Conservation (phyloP, 2,888 invertebrate genomes). For the Rhyacophila evoluta region DNA sequence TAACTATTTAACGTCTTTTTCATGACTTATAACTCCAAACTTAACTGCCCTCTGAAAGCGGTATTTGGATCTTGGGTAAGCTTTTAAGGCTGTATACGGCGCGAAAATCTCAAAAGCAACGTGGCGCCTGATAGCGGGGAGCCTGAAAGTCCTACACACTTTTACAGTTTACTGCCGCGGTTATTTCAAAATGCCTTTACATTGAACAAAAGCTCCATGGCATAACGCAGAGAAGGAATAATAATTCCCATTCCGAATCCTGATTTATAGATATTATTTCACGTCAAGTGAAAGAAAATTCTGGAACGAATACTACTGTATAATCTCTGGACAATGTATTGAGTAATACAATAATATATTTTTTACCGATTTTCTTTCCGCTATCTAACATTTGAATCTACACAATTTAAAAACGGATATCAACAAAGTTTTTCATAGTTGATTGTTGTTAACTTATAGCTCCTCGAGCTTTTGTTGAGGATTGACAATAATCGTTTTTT, state of each 20-base stretch:
- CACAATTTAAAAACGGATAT: no score
- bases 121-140: neutral
- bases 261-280: neutral
- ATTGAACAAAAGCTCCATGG: neutral
- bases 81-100: neutral
- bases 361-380: no score
- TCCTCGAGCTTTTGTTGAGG: no score
- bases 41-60: slow-evolving; percentile 13
- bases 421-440: no score
- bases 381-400: no score
- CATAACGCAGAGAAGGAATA: neutral
- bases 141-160: neutral
- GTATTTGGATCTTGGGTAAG: slow-evolving; percentile 10
- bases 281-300: neutral
- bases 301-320: no score
- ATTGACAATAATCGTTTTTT: no score
- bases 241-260: neutral
- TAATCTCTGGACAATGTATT: no score
- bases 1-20: neutral
- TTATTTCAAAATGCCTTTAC: neutral
- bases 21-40: neutral
- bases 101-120: neutral
- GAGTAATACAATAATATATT: no score
- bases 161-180: slow-evolving; percentile 1
- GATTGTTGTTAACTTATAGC: no score